These are phyloP conservation scores for Speoplatyrhinus poulsoni DNA, from an alignment of 2,113 vertebrate genomes.

Conservation along the genomic window DNA sequence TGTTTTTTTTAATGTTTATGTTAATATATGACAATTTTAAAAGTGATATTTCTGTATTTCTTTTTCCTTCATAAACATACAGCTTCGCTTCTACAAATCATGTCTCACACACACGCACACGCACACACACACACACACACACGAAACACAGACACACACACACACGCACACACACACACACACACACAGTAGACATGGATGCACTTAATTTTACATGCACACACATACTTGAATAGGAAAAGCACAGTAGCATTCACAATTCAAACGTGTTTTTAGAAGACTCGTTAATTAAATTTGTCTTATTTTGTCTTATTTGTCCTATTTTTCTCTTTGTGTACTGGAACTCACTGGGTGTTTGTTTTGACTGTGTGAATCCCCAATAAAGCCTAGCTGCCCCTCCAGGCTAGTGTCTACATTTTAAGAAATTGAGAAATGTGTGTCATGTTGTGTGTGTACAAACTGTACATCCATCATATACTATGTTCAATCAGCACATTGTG, in stretches of 20 bases:
- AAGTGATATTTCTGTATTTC: constrained; percentile 66
- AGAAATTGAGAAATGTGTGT: not conserved
- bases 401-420: not conserved
- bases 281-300: constrained; percentile 45
- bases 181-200: not conserved
- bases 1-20: constrained; percentile 70
- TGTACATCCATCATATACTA: not conserved
- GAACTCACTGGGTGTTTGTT: constrained; percentile 63
- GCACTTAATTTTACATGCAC: not conserved
- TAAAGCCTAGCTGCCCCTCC: constrained; percentile 30
- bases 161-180: not conserved
- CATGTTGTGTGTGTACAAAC: too few species aligned
- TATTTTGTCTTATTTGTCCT: constrained; percentile 44
- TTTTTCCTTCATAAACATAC: constrained; percentile 59
- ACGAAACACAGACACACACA: not conserved
- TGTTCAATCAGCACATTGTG: too few species aligned
- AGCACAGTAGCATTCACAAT: constrained; percentile 62
- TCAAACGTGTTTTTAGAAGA: constrained; percentile 46
- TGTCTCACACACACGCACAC: constrained; percentile 3
- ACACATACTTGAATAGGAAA: constrained; percentile 35
- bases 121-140: not conserved
- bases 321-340: constrained; percentile 51
- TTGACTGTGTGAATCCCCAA: constrained; percentile 61
- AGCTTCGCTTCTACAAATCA: constrained; percentile 43
- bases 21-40: constrained; percentile 66